These are phyloP conservation scores for Gastracanthus pulcherrimus DNA, from an alignment of 2,888 invertebrate species.

Conservation along the genomic window DNA sequence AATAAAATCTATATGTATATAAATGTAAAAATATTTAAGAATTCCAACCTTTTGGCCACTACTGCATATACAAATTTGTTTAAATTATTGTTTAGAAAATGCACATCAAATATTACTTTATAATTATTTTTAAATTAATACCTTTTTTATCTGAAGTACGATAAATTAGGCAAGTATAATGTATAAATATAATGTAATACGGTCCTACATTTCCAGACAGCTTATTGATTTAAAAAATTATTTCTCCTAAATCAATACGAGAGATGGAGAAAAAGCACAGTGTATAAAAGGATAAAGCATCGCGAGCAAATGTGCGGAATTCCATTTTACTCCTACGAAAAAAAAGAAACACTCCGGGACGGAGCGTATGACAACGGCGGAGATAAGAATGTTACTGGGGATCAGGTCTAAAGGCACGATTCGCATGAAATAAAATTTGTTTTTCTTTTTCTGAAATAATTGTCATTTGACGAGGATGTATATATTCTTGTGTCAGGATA, in stretches of 20 bases:
- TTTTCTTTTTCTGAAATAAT: background rate
- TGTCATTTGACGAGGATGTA: background rate
- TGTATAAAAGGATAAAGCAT: constrained; percentile 23
- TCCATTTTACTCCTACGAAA: constrained; percentile 4
- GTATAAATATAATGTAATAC: too few species aligned
- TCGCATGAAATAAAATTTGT: background rate
- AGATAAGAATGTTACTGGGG: background rate
- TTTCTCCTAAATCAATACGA: constrained; percentile 7
- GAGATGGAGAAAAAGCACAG: background rate
- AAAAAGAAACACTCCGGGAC: background rate
- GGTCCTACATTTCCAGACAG: background rate
- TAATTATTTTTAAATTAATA: too few species aligned
- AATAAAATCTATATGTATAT: background rate
- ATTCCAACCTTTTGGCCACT: too few species aligned
- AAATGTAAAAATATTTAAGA: too few species aligned
- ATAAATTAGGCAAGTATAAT: too few species aligned
- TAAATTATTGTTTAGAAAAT: too few species aligned
- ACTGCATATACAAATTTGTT: background rate
- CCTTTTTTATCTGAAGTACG: too few species aligned
- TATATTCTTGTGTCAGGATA: background rate
- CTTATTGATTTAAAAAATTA: background rate
- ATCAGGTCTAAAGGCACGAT: background rate
- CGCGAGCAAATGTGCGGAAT: constrained; percentile 3
- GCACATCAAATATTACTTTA: too few species aligned
- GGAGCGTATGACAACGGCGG: background rate